Percentiles rank a stretch among this genome's conserved stretches.
These are phyloP conservation scores for Halcyon smyrnensis DNA, from an alignment of 2,797 vertebrate genomes.

Conservation along the genomic window DNA sequence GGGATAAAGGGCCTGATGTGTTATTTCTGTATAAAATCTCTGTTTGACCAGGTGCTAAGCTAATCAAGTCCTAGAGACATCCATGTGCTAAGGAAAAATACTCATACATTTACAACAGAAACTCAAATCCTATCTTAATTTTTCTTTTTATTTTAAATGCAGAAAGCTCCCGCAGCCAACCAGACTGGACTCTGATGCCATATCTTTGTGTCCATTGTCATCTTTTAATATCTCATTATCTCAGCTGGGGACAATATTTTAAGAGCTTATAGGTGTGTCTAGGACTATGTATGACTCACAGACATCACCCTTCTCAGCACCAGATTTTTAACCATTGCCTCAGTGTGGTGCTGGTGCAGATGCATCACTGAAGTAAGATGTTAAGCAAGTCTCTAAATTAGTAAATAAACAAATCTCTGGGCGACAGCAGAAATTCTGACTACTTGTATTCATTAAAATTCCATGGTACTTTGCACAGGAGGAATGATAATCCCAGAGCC, in stretches of 20 bases:
- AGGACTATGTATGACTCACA: background rate
- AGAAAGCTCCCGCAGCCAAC: background rate
- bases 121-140: background rate
- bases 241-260: background rate
- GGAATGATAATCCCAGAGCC: conserved; percentile 35
- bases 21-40: background rate
- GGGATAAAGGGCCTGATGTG: background rate
- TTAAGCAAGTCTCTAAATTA: background rate
- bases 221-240: background rate
- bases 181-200: background rate
- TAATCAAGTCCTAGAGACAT: background rate
- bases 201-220: background rate
- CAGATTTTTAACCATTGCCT: background rate
- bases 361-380: background rate
- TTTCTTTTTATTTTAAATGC: background rate
- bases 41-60: background rate
- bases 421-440: background rate
- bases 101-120: background rate
- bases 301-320: background rate
- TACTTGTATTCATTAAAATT: conserved; percentile 57
- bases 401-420: conserved; percentile 28
- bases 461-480: conserved; percentile 40
- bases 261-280: background rate
- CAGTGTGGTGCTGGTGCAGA: background rate
- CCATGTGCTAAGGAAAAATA: background rate